Percentiles rank a stretch among this genome's conserved stretches.
These are phyloP conservation scores for Rhyacichthys aspro DNA, from an alignment of 2,797 vertebrate species.

Conservation along the genomic window DNA sequence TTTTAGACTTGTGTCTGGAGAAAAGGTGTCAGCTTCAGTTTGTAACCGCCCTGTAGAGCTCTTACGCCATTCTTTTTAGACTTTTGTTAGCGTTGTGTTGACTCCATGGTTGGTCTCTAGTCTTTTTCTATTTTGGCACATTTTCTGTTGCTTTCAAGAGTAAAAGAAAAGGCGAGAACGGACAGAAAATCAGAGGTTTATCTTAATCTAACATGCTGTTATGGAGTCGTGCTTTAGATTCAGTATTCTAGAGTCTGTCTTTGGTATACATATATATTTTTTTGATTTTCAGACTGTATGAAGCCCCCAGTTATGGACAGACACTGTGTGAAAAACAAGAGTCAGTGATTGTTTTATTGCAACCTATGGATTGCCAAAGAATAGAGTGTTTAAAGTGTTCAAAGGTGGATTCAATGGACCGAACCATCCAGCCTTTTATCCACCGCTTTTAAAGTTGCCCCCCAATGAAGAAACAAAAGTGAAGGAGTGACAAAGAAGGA, in stretches of 20 bases:
- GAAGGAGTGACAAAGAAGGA: constrained; percentile 42
- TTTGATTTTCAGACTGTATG: constrained; percentile 77
- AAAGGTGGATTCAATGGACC: constrained; percentile 21
- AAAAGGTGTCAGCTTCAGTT: constrained; percentile 71
- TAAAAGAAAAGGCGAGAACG: constrained; percentile 55
- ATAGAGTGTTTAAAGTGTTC: constrained; percentile 56
- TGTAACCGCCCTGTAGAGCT: constrained; percentile 64
- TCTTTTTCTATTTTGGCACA: constrained; percentile 71
- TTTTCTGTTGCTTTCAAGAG: constrained; percentile 69
- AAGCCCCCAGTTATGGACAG: constrained; percentile 70
- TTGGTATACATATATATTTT: constrained; percentile 77
- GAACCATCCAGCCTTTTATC: constrained; percentile 33
- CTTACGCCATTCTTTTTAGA: constrained; percentile 65
- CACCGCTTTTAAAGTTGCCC: constrained; percentile 32
- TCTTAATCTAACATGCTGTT: constrained; percentile 78
- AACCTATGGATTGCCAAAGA: constrained; percentile 99
- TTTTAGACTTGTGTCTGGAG: constrained; percentile 76
- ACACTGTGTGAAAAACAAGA: constrained; percentile 76
- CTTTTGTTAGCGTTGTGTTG: constrained; percentile 78
- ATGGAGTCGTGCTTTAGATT: constrained; percentile 79
- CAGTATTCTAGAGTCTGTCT: constrained; percentile 80
- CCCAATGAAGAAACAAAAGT: constrained; percentile 44
- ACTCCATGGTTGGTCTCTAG: constrained; percentile 66
- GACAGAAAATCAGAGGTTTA: constrained; percentile 69
- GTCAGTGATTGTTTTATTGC: constrained; percentile 84